Base-by-base conservation (phyloP, 2,113 vertebrate genomes). In the Platichthys stellatus region DNA sequence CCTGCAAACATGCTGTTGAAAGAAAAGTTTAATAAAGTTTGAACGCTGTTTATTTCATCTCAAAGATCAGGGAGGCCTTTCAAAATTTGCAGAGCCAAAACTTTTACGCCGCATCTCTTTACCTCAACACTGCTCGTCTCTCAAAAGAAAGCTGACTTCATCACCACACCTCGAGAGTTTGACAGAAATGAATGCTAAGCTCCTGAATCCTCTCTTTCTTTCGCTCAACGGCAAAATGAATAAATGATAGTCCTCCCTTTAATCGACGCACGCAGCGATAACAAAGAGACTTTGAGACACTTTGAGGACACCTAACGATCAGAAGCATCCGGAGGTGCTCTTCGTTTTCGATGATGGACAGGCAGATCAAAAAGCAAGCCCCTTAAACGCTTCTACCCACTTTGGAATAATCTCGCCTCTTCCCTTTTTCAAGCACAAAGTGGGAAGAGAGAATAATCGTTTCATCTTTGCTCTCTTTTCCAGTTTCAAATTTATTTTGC, bases 241-340 rank as follows among this genome's bases (percentile, higher is more conserved):
- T 94, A 94, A 94, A 93, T 94, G 85, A 94, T 93, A 86, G 68
- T 67, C 69, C 72, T 78, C 79, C 82, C 86, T 91, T 93, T 92
- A 93, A 93, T 94, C 83, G 90, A 86, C 84, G 72, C 68, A 56
- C 83, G 90, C 89, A 75, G 86, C 79, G 56, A 84, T 90, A 91
- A 92, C 92, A 94, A 93, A 94, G 89, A 92, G 84, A 86, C 85
- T 90, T 83, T 72, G 81, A 89, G 91, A 94, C 93, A 92, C 92
- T 94, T 94, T 94, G 93, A 94, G 90, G 92, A 94, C 90, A 89
- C 84, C 88, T 88, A 91, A 91, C 87, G 86, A 93, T 93, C 88
- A 91, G 80, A 88, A 84, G 76, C 88, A 86, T 91, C 87, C 86
- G 88, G 62, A 90, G 85, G 86, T 86, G 78, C 83, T 76, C 69